Evolutionary conservation across 2,888 invertebrate genomes (phyloP).

Genomic region (Heliconius hortense): DNA sequence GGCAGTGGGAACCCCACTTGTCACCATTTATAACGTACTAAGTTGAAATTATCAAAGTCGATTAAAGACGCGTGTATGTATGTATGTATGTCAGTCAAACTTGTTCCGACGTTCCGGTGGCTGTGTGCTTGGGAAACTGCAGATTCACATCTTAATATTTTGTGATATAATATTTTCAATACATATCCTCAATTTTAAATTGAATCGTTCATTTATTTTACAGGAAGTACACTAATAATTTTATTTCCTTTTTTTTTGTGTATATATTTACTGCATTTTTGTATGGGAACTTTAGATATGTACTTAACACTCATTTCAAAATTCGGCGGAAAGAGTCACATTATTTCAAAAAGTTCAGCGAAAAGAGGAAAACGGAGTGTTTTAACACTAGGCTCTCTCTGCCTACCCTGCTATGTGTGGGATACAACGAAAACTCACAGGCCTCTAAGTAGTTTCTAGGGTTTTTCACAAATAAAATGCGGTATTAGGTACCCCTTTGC

Average conservation of each 20-base stretch:
- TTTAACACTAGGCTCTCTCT: too few relatives aligned
- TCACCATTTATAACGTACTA: slow-evolving; percentile 3
- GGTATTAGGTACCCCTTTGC: too few relatives aligned
- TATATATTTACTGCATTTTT: neutral
- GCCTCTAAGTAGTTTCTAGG: too few relatives aligned
- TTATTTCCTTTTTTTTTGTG: neutral
- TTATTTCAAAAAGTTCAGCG: too few relatives aligned
- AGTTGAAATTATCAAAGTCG: slow-evolving; percentile 12
- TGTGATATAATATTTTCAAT: slow-evolving; percentile 18
- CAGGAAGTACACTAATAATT: neutral
- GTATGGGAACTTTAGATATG: neutral
- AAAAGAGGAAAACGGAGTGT: too few relatives aligned
- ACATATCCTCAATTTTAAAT: slow-evolving; percentile 8
- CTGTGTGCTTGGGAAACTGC: slow-evolving; percentile 15
- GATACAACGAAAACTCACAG: too few relatives aligned
- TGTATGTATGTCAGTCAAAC: slow-evolving; percentile 24
- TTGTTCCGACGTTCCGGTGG: slow-evolving; percentile 21
- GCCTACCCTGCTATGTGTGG: too few relatives aligned
- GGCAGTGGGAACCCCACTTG: too few relatives aligned
- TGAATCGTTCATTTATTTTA: neutral
- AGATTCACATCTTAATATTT: slow-evolving; percentile 12
- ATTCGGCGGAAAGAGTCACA: too few relatives aligned
- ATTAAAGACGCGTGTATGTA: slow-evolving; percentile 15
- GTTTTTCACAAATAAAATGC: too few relatives aligned
- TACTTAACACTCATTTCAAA: neutral